Conservation (phyloP, 2,888 invertebrate species). For the Toxonevra muliebris region DNA sequence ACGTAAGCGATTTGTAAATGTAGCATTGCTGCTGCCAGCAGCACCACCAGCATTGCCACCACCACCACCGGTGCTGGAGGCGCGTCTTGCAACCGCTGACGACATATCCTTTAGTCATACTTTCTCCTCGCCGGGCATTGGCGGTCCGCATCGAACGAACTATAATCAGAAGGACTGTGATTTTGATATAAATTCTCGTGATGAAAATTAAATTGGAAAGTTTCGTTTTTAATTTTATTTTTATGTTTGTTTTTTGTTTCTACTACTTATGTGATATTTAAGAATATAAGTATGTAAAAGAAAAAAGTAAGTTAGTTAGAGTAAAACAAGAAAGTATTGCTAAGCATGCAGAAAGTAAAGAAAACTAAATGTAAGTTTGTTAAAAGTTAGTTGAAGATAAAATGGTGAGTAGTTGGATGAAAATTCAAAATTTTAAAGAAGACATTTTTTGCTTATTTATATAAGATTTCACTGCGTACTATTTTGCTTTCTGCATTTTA, state of each 20-base stretch:
- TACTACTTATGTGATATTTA: slow-evolving; percentile 6
- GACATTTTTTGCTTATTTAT: too few species aligned
- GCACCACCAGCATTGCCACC: slow-evolving; percentile 34
- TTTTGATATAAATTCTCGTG: slow-evolving; percentile 55
- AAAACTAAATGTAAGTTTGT: too few species aligned
- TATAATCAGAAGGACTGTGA: slow-evolving; percentile 68
- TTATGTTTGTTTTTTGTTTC: slow-evolving; percentile 21
- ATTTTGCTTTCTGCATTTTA: too few species aligned
- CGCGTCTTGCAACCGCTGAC: slow-evolving; percentile 49
- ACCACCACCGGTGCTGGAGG: slow-evolving; percentile 53
- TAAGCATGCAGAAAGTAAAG: too few species aligned
- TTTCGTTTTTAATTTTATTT: slow-evolving; percentile 1
- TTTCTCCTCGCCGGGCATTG: slow-evolving; percentile 79
- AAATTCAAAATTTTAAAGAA: too few species aligned
- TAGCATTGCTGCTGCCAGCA: slow-evolving; percentile 35
- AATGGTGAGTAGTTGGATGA: too few species aligned
- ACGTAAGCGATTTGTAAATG: slow-evolving; percentile 30
- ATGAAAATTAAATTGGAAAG: slow-evolving; percentile 46
- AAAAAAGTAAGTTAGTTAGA: not conserved
- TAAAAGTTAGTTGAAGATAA: too few species aligned
- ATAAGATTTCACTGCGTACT: too few species aligned
- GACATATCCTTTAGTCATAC: slow-evolving; percentile 77
- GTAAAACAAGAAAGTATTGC: not conserved
- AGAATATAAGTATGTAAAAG: too few species aligned
- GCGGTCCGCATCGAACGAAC: slow-evolving; percentile 81